phyloP scores from a whole-genome alignment of 2,888 invertebrate species.

The Folsomia candida region DNA sequence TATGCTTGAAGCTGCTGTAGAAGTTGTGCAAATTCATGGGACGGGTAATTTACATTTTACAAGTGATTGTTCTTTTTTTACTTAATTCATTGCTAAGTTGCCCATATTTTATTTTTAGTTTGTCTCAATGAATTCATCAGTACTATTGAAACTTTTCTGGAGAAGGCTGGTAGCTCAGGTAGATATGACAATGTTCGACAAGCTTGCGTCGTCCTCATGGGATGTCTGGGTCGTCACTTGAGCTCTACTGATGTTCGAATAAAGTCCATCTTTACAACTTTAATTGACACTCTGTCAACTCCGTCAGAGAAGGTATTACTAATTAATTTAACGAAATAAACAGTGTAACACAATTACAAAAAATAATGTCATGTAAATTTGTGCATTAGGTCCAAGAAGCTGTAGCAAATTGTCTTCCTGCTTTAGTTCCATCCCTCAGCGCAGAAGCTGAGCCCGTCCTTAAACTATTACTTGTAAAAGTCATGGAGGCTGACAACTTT shows the following conservation, averaged over 20 bases:
- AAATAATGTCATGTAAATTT: constrained; percentile 1
- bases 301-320: constrained; percentile 82
- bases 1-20: constrained; percentile 92
- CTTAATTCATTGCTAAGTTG: background rate
- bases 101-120: constrained; percentile 21
- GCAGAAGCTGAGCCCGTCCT: constrained; percentile 86
- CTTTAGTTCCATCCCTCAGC: constrained; percentile 86
- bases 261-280: constrained; percentile 86
- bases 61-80: background rate
- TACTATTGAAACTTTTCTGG: constrained; percentile 89
- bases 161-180: constrained; percentile 86
- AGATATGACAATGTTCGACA: constrained; percentile 90
- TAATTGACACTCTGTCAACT: constrained; percentile 87
- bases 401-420: constrained; percentile 92
- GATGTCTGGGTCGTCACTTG: constrained; percentile 92
- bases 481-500: constrained; percentile 87
- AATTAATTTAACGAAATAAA: background rate
- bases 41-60: constrained; percentile 59
- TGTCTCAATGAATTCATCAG: constrained; percentile 69
- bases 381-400: constrained; percentile 89
- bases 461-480: constrained; percentile 77
- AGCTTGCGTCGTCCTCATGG: constrained; percentile 95
- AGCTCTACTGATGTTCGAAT: constrained; percentile 84
- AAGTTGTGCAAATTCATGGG: constrained; percentile 87
- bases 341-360: background rate